Percentiles rank a stretch among this genome's conserved stretches.
Evolutionary conservation across 2,113 vertebrate genomes (phyloP).

Genomic region (Bungarus multicinctus): DNA sequence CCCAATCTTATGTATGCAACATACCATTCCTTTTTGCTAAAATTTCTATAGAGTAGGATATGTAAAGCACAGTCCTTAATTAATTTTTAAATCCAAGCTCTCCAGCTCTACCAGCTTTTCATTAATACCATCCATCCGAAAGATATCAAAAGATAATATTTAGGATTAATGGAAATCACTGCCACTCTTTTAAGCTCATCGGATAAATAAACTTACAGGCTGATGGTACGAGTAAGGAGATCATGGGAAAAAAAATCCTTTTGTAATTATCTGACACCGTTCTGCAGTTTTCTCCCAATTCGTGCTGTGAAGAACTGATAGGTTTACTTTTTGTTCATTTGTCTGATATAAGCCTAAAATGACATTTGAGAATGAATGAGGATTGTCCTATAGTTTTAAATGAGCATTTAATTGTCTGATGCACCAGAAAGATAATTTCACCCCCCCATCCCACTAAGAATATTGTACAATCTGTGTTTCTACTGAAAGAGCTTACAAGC

Average conservation of each 20-base stretch:
- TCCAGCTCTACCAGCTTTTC: not conserved
- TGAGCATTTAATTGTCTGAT: not conserved
- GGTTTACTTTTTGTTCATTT: conserved; percentile 1
- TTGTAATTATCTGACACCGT: not conserved
- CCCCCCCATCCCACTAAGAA: not conserved
- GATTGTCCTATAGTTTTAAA: conserved; percentile 3
- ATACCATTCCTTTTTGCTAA: not conserved
- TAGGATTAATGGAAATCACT: not conserved
- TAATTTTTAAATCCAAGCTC: conserved; percentile 15
- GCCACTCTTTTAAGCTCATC: not conserved
- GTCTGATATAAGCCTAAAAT: not conserved
- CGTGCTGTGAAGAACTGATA: not conserved
- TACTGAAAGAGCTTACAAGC: not conserved
- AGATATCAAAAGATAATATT: not conserved
- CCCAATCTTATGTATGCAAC: not conserved
- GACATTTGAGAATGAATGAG: not conserved
- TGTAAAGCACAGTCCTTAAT: not conserved
- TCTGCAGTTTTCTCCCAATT: not conserved
- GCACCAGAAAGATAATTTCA: not conserved
- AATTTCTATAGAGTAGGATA: not conserved
- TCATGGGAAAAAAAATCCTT: not conserved
- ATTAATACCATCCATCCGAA: not conserved
- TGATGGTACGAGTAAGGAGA: not conserved
- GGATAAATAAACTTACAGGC: not conserved
- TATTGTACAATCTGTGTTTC: not conserved